Evolutionary conservation across 2,888 invertebrate species (phyloP).

Genomic region (Tubulanus polymorphus): DNA sequence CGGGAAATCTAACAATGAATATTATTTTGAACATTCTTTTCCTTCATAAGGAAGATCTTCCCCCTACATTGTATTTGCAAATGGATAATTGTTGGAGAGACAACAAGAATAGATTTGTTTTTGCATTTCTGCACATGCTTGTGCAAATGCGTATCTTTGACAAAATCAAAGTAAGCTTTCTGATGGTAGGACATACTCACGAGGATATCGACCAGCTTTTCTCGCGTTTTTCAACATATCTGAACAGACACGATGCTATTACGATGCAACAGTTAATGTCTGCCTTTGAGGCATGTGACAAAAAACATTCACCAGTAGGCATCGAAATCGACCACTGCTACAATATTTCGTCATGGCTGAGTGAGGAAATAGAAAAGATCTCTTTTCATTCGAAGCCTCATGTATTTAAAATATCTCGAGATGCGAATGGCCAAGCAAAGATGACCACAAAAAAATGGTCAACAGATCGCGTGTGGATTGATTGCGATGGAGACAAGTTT

Average conservation of each 20-base stretch:
- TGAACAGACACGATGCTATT: background rate
- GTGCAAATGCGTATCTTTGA: constrained; percentile 10
- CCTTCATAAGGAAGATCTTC: background rate
- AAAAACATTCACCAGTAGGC: background rate
- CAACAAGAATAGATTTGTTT: constrained; percentile 18
- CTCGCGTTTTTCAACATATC: background rate
- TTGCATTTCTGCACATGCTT: constrained; percentile 12
- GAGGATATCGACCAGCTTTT: background rate
- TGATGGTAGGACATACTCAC: background rate
- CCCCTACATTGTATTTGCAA: constrained; percentile 13
- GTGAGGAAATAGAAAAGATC: background rate
- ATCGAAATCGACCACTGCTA: background rate
- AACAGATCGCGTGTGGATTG: background rate
- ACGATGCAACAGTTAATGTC: background rate
- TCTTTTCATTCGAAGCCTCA: background rate
- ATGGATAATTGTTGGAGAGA: constrained; percentile 18
- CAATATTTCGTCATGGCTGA: background rate
- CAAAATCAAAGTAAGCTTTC: constrained; percentile 8
- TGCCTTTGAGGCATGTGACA: background rate
- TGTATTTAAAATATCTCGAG: background rate
- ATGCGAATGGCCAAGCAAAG: background rate
- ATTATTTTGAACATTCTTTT: background rate
- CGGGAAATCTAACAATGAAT: background rate
- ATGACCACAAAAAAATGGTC: background rate
- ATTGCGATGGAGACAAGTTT: background rate